Conservation (phyloP, 2,113 vertebrate species). For the Marmota monax region DNA sequence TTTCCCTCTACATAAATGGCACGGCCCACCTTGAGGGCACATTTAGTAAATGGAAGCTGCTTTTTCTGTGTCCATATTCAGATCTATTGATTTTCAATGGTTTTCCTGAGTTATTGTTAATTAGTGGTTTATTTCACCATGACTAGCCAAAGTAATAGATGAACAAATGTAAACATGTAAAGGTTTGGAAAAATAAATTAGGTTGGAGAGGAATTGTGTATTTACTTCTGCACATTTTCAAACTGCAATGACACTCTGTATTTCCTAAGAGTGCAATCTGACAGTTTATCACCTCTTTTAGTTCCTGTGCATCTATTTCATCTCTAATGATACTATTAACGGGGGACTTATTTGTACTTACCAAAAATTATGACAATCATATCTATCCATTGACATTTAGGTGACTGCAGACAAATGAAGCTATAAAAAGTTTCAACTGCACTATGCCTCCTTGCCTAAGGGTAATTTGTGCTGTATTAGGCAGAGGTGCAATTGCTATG, state of each 20-base stretch:
- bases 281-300: neutral
- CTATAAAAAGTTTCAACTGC: constrained; percentile 24
- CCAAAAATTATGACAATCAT: constrained; percentile 49
- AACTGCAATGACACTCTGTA: neutral
- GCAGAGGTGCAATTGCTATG: constrained; percentile 5
- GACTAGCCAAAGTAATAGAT: neutral
- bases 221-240: constrained; percentile 49
- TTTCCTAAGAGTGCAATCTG: constrained; percentile 31
- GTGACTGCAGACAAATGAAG: constrained; percentile 44
- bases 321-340: constrained; percentile 11
- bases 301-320: constrained; percentile 8
- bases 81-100: neutral
- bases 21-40: neutral
- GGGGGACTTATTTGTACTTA: constrained; percentile 31
- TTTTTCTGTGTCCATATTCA: neutral
- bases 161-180: constrained; percentile 30
- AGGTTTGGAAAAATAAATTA: constrained; percentile 61
- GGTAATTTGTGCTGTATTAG: constrained; percentile 49
- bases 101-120: constrained; percentile 26
- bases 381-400: constrained; percentile 66
- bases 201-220: neutral
- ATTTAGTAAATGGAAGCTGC: neutral
- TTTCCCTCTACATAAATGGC: neutral
- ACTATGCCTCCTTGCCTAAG: neutral
- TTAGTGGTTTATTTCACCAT: neutral